phyloP scores from a whole-genome alignment of 2,797 vertebrate genomes.

The Danionella dracula region DNA sequence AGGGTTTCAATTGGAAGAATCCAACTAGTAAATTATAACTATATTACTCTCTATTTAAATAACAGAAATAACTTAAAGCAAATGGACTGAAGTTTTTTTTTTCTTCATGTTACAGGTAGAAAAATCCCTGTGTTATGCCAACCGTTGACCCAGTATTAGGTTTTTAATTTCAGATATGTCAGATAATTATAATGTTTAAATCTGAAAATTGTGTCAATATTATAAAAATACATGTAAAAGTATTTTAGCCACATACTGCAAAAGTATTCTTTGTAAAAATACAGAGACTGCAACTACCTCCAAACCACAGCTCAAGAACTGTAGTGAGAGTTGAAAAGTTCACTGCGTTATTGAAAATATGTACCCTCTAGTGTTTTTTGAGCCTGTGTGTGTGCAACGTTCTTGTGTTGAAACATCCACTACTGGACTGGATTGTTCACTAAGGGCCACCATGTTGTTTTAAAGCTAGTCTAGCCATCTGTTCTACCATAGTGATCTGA shows the following conservation, averaged over 20 bases:
- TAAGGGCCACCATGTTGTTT: slow-evolving; percentile 55
- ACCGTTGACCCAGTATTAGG: neutral
- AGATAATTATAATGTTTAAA: too few species aligned
- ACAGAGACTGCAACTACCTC: neutral
- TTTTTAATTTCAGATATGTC: neutral
- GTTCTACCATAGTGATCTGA: slow-evolving; percentile 42
- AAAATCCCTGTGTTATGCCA: neutral
- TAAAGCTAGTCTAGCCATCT: slow-evolving; percentile 63
- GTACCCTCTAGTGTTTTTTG: slow-evolving; percentile 24
- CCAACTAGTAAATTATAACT: too few species aligned
- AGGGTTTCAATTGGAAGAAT: too few species aligned
- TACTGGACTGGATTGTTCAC: slow-evolving; percentile 13
- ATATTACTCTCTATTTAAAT: too few species aligned
- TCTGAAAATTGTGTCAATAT: too few species aligned
- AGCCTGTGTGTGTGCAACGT: neutral
- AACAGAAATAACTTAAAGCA: too few species aligned
- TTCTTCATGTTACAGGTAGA: too few species aligned
- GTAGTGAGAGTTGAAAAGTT: slow-evolving; percentile 37
- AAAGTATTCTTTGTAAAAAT: too few species aligned
- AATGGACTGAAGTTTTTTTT: too few species aligned
- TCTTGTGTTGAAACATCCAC: neutral
- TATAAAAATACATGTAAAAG: too few species aligned
- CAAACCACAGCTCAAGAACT: slow-evolving; percentile 15
- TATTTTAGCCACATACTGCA: too few species aligned
- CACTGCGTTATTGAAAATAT: slow-evolving; percentile 38